Evolutionary conservation across 2,113 vertebrate genomes (phyloP), one percentile per base, ranked within the genome.

Genomic region (Platycercus adscitus): DNA sequence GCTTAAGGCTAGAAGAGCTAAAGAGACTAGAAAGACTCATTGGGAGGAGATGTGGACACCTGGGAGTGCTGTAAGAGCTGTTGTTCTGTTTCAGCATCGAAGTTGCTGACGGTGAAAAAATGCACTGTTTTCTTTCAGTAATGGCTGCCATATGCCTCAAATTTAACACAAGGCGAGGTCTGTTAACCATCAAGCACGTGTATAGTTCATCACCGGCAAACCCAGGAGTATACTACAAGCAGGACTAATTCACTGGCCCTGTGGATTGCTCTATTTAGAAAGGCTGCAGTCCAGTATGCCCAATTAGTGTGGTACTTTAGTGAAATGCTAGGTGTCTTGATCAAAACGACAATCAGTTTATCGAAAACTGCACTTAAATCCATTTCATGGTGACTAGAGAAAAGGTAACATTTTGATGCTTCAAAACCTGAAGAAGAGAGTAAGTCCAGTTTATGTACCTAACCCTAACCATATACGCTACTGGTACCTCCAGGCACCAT

Each of bases 171-270:
- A 86, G 53, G 55, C 26, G 71, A 90, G 43, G 64, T 91, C 93
- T 96, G 92, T 80, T 96, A 94, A 88, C 66, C 68, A 95, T 93
- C 88, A 94, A 75, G 70, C 81, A 83, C 77, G 75, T 91, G 89
- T 63, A 47, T 37, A 81, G 81, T 25, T 83, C 89, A 90, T 91
- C 81, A 86, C 16, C 64, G 86, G 79, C 25, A 91, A 90, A 83
- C 33, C 76, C 91, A 70, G 35, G 71, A 73, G 68, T 44, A 58
- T 17, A 35, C 23, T 91, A 65, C 35, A 25, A 50, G 56, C 47
- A 88, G 56, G 78, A 21, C 33, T 86, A 50, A 72, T 65, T 73
- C 81, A 53, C 53, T 50, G 77, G 52, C 37, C 31, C 19, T 29
- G 17, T 50, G 53, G 12, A 47, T 44, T 75, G 26, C 29, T 86